phyloP scores from a whole-genome alignment of 2,888 invertebrate genomes.

The Pristionchus fissidentatus region DNA sequence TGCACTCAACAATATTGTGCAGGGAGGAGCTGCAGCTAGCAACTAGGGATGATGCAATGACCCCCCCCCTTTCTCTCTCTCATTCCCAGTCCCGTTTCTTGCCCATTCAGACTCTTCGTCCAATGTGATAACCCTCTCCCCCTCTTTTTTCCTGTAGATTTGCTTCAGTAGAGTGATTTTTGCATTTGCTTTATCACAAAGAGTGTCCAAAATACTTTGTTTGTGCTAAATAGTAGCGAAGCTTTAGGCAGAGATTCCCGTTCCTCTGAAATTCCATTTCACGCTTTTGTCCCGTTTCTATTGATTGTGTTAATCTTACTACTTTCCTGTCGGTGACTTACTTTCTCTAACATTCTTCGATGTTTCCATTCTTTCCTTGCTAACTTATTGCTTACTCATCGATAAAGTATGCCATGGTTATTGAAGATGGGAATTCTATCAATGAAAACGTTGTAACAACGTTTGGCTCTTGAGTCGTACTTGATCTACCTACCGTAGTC shows the following conservation, averaged over 20 bases:
- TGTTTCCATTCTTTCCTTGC: not conserved
- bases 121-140: not conserved
- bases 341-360: no score
- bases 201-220: not conserved
- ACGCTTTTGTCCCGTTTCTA: no score
- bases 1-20: conserved; percentile 38
- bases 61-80: not conserved
- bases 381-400: conserved; percentile 21
- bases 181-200: conserved; percentile 10
- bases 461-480: conserved; percentile 21
- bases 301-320: conserved; percentile 34
- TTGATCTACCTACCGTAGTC: not conserved
- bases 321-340: not conserved
- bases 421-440: not conserved
- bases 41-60: not conserved
- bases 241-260: conserved; percentile 21
- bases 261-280: not conserved
- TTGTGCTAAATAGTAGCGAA: conserved; percentile 8
- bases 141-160: not conserved
- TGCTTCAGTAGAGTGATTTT: not conserved
- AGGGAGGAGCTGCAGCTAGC: not conserved
- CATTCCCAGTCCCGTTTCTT: conserved; percentile 4
- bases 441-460: not conserved
- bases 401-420: not conserved
- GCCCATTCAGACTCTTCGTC: not conserved